Conservation (phyloP, 2,888 invertebrate genomes). For the Trachelus tabidus region DNA sequence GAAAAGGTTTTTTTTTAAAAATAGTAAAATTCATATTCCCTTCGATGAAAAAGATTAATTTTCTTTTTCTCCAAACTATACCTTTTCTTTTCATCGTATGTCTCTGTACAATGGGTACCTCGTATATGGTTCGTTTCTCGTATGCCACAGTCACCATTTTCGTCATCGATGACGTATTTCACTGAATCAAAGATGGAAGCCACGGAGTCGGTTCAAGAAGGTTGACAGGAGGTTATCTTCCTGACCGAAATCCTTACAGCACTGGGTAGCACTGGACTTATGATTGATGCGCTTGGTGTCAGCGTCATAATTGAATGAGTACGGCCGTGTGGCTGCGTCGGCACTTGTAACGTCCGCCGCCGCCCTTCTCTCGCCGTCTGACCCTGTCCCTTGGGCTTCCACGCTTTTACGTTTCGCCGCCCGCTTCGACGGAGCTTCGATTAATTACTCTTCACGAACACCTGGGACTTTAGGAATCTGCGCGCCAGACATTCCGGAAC, state of each 20-base stretch:
- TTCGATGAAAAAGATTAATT: constrained; percentile 6
- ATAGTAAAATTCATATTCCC: too few relatives aligned
- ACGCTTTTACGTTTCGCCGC: constrained; percentile 50
- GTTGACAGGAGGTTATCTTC: background rate
- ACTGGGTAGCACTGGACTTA: constrained; percentile 25
- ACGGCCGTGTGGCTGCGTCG: constrained; percentile 42
- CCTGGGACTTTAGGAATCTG: constrained; percentile 44
- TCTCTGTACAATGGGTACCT: background rate
- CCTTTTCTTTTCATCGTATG: background rate
- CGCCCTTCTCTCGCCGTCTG: constrained; percentile 9
- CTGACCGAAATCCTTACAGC: background rate
- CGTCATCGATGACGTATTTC: background rate
- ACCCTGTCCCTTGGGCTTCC: constrained; percentile 32
- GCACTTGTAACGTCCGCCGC: constrained; percentile 32
- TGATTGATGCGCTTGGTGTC: constrained; percentile 61
- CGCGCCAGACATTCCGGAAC: constrained; percentile 34
- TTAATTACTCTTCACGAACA: constrained; percentile 53
- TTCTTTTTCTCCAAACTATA: background rate
- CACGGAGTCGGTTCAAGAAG: background rate
- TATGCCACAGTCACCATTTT: background rate
- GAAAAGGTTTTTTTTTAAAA: background rate
- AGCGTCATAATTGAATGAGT: constrained; percentile 64
- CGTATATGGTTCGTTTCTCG: background rate
- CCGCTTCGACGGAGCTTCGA: constrained; percentile 44
- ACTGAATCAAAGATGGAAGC: background rate